Evolutionary conservation across 2,113 vertebrate species (phyloP).

Genomic region (Heterocephalus glaber): DNA sequence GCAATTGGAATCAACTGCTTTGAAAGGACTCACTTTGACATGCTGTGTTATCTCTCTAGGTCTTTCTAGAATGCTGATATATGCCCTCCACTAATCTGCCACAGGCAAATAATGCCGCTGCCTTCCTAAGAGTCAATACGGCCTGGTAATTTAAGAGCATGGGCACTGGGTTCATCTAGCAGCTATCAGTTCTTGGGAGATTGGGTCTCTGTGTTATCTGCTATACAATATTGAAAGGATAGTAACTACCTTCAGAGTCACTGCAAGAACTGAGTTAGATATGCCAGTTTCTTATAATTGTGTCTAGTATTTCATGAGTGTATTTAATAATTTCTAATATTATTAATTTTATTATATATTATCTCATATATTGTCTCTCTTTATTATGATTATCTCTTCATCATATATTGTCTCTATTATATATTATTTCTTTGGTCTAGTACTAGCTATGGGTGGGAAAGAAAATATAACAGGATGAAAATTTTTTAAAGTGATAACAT

Average conservation of each 20-base stretch:
- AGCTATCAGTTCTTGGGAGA: neutral
- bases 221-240: neutral
- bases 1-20: neutral
- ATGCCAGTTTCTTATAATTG: neutral
- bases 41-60: neutral
- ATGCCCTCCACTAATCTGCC: neutral
- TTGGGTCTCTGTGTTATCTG: neutral
- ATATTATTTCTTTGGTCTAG: neutral
- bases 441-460: neutral
- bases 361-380: neutral
- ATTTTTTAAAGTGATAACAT: neutral
- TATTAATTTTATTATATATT: conserved; percentile 21
- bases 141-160: neutral
- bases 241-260: neutral
- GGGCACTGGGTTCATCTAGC: neutral
- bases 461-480: neutral
- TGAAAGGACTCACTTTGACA: neutral
- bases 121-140: neutral
- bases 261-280: neutral
- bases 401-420: neutral
- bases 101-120: neutral
- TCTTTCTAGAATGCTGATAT: neutral
- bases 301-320: neutral
- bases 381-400: no score
- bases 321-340: neutral